Percentiles rank a stretch among this genome's conserved stretches.
These are phyloP conservation scores for Brachyhypopomus occidentalis DNA, from an alignment of 2,113 vertebrate genomes.

Conservation along the genomic window DNA sequence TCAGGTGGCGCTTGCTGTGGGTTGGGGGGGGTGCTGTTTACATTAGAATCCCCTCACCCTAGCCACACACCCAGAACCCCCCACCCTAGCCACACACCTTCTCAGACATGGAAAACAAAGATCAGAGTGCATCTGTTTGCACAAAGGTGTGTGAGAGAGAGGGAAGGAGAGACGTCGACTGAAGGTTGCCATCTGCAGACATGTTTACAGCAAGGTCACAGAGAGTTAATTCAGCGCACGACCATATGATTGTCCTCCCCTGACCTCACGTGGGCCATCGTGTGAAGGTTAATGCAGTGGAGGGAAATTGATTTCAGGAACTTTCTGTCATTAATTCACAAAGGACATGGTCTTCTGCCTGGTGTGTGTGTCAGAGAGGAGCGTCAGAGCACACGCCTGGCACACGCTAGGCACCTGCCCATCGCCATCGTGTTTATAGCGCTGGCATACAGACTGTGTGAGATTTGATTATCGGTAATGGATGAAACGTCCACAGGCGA, in stretches of 20 bases:
- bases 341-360: background rate
- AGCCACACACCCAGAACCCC: background rate
- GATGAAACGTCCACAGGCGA: no score
- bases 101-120: constrained; percentile 2
- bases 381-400: no score
- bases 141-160: constrained; percentile 6
- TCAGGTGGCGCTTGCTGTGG: background rate
- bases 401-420: no score
- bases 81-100: background rate
- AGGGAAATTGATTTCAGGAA: constrained; percentile 65
- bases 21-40: background rate
- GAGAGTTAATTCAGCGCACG: constrained; percentile 59
- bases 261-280: constrained; percentile 68
- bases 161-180: background rate
- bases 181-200: constrained; percentile 39
- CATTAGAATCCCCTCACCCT: background rate
- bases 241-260: constrained; percentile 64
- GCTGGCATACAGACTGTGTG: no score
- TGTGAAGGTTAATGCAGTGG: constrained; percentile 71
- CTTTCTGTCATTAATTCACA: constrained; percentile 60
- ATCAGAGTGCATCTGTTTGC: constrained; percentile 35
- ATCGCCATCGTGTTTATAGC: no score
- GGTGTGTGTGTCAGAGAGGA: background rate
- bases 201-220: constrained; percentile 59
- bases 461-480: no score